Conservation (phyloP, 2,113 vertebrate species). For the Propithecus coquereli region DNA sequence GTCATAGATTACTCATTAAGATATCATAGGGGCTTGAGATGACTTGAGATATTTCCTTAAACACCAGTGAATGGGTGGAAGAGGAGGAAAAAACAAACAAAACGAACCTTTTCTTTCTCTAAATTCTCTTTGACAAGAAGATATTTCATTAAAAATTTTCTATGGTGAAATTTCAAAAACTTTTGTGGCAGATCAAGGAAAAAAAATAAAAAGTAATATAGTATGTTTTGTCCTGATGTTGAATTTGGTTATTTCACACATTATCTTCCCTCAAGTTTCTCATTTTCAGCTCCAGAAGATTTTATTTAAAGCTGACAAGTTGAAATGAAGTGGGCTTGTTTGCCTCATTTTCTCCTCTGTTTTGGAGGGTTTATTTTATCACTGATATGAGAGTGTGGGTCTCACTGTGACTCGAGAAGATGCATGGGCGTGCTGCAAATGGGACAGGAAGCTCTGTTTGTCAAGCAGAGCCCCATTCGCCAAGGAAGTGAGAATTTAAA, state of each 20-base stretch:
- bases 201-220: background rate
- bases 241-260: slow-evolving; percentile 52
- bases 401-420: slow-evolving; percentile 32
- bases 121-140: background rate
- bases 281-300: slow-evolving; percentile 58
- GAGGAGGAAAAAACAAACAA: background rate
- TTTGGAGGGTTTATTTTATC: slow-evolving; percentile 59
- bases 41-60: background rate
- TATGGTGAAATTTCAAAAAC: slow-evolving; percentile 32
- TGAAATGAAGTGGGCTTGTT: slow-evolving; percentile 69
- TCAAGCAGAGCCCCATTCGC: slow-evolving; percentile 34
- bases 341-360: slow-evolving; percentile 54
- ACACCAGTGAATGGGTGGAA: background rate
- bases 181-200: slow-evolving; percentile 1
- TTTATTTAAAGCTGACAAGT: slow-evolving; percentile 73
- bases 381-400: slow-evolving; percentile 40
- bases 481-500: slow-evolving; percentile 57
- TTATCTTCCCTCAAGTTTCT: slow-evolving; percentile 48
- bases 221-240: slow-evolving; percentile 39
- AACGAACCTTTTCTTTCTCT: background rate
- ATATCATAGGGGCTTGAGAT: background rate
- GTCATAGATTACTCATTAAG: background rate
- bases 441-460: slow-evolving; percentile 45
- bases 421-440: slow-evolving; percentile 37
- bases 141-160: slow-evolving; percentile 15